Percentiles rank a stretch among this genome's conserved stretches.
Conservation (phyloP, 2,797 vertebrate genomes). For the Pelodytes ibericus region DNA sequence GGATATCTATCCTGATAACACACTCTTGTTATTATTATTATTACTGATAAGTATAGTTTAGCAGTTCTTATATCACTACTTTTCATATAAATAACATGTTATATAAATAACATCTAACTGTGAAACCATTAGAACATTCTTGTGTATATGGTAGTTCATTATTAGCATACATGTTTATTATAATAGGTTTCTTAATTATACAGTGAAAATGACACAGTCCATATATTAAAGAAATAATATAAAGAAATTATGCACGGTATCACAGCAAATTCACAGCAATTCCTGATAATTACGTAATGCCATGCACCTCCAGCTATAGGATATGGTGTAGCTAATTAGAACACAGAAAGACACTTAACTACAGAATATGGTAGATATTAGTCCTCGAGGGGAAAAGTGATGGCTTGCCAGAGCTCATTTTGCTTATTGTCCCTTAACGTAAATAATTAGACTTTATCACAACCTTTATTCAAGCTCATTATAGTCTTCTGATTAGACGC, state of each 20-base stretch:
- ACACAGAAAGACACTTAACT: background rate
- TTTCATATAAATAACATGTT: too few relatives aligned
- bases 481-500: background rate
- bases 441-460: background rate
- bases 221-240: too few relatives aligned
- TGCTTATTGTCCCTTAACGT: background rate
- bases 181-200: too few relatives aligned
- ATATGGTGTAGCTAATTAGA: background rate
- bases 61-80: too few relatives aligned
- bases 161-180: too few relatives aligned
- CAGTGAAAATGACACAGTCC: too few relatives aligned
- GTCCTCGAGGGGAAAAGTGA: background rate
- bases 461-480: background rate
- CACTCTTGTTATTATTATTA: too few relatives aligned
- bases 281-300: background rate
- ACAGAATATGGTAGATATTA: background rate
- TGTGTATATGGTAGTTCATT: too few relatives aligned
- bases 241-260: background rate
- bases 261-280: background rate
- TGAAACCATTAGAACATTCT: too few relatives aligned
- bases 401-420: background rate
- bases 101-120: too few relatives aligned
- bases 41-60: too few relatives aligned
- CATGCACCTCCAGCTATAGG: background rate
- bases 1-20: too few relatives aligned